Evolutionary conservation across 2,888 invertebrate species (phyloP).

Genomic region (Panzeria rudis): DNA sequence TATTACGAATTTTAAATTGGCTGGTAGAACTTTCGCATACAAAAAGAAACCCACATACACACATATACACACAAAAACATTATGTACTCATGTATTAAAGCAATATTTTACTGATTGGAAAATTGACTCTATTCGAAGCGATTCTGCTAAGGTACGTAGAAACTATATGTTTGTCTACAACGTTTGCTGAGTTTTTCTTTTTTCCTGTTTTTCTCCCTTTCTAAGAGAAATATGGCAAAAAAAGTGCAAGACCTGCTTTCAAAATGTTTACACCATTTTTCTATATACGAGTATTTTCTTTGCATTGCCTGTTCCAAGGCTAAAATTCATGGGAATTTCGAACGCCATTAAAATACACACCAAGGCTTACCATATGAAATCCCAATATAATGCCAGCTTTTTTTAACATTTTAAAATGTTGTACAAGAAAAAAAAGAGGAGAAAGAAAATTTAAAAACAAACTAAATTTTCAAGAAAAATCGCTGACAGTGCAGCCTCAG

Average conservation of each 20-base stretch:
- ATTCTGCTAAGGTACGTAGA: constrained; percentile 42
- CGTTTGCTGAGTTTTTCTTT: constrained; percentile 57
- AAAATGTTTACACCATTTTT: constrained; percentile 47
- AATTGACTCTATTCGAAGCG: constrained; percentile 55
- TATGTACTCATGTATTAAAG: constrained; percentile 61
- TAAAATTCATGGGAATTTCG: constrained; percentile 64
- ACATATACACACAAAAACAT: constrained; percentile 57
- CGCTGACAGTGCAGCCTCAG: constrained; percentile 68
- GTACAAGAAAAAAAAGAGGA: neutral
- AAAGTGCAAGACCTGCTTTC: constrained; percentile 54
- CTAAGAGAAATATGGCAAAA: constrained; percentile 43
- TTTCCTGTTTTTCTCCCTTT: constrained; percentile 7
- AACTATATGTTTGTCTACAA: constrained; percentile 31
- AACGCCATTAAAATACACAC: constrained; percentile 67
- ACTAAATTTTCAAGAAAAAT: constrained; percentile 59
- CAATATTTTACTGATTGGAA: constrained; percentile 71
- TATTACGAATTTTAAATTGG: constrained; percentile 82
- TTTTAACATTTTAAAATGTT: constrained; percentile 47
- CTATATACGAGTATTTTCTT: neutral
- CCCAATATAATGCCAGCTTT: constrained; percentile 44
- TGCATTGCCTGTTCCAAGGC: constrained; percentile 43
- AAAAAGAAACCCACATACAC: constrained; percentile 10
- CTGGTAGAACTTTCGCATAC: constrained; percentile 61
- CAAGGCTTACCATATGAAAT: constrained; percentile 59
- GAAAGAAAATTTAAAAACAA: constrained; percentile 28